These are phyloP conservation scores for Trachymyrmex septentrionalis DNA, from an alignment of 1,140 invertebrate species.

Conservation along the genomic window DNA sequence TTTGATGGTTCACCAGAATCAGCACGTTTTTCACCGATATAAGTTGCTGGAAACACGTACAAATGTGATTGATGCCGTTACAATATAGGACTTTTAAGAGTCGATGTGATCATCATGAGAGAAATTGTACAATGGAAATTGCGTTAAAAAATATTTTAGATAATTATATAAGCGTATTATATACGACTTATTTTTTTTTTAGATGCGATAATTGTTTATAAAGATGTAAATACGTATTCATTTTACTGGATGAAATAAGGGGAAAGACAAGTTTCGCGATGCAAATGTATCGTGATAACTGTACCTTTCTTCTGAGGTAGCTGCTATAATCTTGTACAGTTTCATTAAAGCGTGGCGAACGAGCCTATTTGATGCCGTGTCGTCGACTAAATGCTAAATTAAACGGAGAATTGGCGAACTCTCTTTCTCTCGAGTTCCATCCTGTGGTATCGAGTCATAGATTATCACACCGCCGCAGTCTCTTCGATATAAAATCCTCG, in stretches of 20 bases:
- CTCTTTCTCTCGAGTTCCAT: conserved; percentile 7
- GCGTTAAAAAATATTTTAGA: not conserved
- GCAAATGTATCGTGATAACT: conserved; percentile 7
- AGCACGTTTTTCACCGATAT: not conserved
- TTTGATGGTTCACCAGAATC: conserved; percentile 30
- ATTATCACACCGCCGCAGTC: conserved; percentile 13
- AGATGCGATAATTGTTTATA: conserved; percentile 3
- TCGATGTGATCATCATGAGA: not conserved
- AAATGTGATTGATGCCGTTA: conserved; percentile 14
- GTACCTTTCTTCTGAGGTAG: not conserved
- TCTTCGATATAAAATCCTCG: conserved; percentile 30
- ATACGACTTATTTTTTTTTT: no score
- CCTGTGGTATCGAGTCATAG: not conserved
- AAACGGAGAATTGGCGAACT: conserved; percentile 5
- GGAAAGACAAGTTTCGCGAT: not conserved
- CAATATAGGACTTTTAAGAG: not conserved
- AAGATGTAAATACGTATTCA: not conserved
- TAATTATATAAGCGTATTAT: not conserved
- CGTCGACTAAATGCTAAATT: conserved; percentile 54
- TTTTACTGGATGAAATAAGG: not conserved
- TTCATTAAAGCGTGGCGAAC: conserved; percentile 34
- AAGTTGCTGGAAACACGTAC: not conserved
- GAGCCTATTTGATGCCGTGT: not conserved
- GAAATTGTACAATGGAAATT: not conserved
- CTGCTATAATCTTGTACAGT: conserved; percentile 6